Conservation (phyloP, 2,113 vertebrate genomes). For the Takifugu flavidus region DNA sequence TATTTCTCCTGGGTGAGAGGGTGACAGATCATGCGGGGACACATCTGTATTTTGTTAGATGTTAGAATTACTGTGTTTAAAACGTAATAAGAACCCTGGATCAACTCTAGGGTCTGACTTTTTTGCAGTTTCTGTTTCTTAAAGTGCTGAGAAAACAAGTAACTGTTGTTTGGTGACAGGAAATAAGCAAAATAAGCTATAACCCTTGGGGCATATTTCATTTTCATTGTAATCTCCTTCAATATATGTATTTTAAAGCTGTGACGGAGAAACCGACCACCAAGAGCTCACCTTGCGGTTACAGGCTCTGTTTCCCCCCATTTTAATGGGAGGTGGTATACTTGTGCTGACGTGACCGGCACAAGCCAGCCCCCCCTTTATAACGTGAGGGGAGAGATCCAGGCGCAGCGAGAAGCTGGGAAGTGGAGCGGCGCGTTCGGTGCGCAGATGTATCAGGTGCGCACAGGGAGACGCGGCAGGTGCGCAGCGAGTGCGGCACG, state of each 20-base stretch:
- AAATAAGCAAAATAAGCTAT: too few relatives aligned
- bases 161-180: too few relatives aligned
- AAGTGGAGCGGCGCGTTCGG: constrained; percentile 24
- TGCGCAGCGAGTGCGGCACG: not conserved
- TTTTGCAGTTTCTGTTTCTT: too few relatives aligned
- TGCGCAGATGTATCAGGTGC: constrained; percentile 50
- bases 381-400: constrained; percentile 36
- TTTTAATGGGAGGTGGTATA: constrained; percentile 30
- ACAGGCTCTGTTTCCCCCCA: not conserved
- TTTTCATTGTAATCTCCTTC: too few relatives aligned
- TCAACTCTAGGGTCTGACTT: too few relatives aligned
- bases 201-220: too few relatives aligned
- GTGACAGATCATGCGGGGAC: too few relatives aligned
- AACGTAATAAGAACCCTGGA: too few relatives aligned
- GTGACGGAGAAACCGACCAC: not conserved
- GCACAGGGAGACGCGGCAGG: constrained; percentile 16
- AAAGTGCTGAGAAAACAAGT: too few relatives aligned
- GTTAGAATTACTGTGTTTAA: too few relatives aligned
- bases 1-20: too few relatives aligned
- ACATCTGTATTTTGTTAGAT: too few relatives aligned
- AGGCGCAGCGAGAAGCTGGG: constrained; percentile 21
- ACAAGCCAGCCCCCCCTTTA: constrained; percentile 54
- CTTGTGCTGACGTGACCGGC: constrained; percentile 53
- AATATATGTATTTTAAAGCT: not conserved
- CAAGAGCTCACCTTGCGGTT: not conserved